Base-by-base conservation (phyloP, 2,888 invertebrate genomes). In the Drosophila paranaensis region DNA sequence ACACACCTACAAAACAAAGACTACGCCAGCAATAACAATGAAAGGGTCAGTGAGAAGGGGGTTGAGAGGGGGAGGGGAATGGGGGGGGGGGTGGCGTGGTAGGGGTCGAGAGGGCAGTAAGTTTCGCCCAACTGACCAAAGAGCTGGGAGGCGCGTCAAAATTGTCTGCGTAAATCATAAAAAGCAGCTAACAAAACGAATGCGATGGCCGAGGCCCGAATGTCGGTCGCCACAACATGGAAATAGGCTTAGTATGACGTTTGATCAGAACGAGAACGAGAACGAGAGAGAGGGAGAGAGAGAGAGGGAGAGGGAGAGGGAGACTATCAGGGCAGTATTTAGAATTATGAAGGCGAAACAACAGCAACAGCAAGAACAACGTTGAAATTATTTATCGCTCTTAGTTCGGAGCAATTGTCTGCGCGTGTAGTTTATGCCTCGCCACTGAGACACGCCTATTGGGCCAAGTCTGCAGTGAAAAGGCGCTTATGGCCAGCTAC, bases 311-410 rank as follows among this genome's bases (percentile, higher is more conserved):
- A 83, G 75, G 71, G 42, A 56, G 56, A 45, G 48, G 37, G 55
- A 39, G 64, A 35, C 46, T 55, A 46, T 60, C 60, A 33, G 53
- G 42, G 25, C 20, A 42, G 43, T 57, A 58, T 55, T 74, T 81
- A 54, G 79, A 84, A 81, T 84, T 84, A 88, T 84, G 82, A 84
- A 79, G 69, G 74, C 72, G 66, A 51, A 57, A 55, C 60, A 58
- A 43, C 58, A 67, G 51, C 51, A 42, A 60, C 60, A 71, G 43
- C 54, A 63, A 3, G 54, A 46, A 55, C 55, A 61, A 51, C 76
- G 77, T 66, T 62, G 69, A 85, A 88, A 88, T 88, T 88, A 85
- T 85, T 82, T 83, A 88, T 84, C 74, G 85, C 82, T 71, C 72
- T 62, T 40, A 58, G 65, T 70, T 70, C 57, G 61, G 57, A 63